Evolutionary conservation across 2,888 invertebrate species (phyloP).

Genomic region (Drosophila pseudotalamancana): DNA sequence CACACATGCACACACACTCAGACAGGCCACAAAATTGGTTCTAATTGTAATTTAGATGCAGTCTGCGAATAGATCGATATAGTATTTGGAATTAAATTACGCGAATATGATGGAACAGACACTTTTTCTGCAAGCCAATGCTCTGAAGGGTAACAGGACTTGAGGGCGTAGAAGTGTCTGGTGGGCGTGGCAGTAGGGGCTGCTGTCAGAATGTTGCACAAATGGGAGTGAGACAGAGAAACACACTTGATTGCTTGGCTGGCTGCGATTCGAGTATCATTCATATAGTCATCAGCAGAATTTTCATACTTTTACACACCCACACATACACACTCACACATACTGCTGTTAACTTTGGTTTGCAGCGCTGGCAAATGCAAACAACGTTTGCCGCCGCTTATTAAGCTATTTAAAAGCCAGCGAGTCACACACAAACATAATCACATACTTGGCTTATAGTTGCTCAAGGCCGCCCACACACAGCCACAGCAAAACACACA

Average conservation of each 20-base stretch:
- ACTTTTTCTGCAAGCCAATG: not conserved
- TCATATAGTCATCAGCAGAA: constrained; percentile 53
- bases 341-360: constrained; percentile 52
- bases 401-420: constrained; percentile 68
- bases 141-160: not conserved
- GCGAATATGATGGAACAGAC: constrained; percentile 27
- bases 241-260: constrained; percentile 39
- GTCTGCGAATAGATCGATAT: constrained; percentile 52
- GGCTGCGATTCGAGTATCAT: constrained; percentile 49
- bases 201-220: constrained; percentile 21
- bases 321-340: constrained; percentile 4
- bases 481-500: constrained; percentile 14
- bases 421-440: constrained; percentile 10
- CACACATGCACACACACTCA: not conserved
- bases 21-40: constrained; percentile 38
- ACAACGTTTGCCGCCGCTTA: constrained; percentile 51
- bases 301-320: constrained; percentile 1
- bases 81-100: constrained; percentile 51
- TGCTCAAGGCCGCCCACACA: constrained; percentile 45
- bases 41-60: constrained; percentile 74
- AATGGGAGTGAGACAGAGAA: constrained; percentile 1
- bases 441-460: constrained; percentile 27
- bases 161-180: not conserved
- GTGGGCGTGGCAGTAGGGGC: not conserved
- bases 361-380: constrained; percentile 60